phyloP scores from a whole-genome alignment of 2,797 vertebrate species.

The Buceros bicornis region DNA sequence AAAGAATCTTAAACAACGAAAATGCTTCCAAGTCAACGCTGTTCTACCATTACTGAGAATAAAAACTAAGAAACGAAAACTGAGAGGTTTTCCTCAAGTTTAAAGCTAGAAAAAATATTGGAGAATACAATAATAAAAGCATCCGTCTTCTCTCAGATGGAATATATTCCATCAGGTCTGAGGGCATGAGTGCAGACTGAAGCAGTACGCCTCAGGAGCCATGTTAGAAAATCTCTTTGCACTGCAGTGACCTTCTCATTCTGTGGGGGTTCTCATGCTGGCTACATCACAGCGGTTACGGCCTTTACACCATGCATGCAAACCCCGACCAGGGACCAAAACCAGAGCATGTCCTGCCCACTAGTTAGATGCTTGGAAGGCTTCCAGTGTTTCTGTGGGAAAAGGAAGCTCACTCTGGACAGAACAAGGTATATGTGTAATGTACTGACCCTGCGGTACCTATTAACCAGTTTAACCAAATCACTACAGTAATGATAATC shows the following conservation, averaged over 20 bases:
- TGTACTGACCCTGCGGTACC: neutral
- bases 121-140: neutral
- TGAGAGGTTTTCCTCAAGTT: neutral
- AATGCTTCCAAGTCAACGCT: neutral
- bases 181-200: accelerated
- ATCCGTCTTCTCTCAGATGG: neutral
- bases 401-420: neutral
- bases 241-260: neutral
- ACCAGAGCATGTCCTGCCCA: neutral
- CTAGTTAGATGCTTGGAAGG: neutral
- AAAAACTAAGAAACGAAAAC: neutral
- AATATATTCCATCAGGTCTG: neutral
- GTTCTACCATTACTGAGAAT: neutral
- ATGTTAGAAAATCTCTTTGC: neutral
- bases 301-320: neutral
- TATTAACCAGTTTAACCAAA: neutral
- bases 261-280: accelerated
- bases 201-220: neutral
- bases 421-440: accelerated
- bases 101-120: neutral
- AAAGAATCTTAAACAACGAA: neutral
- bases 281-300: neutral
- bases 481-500: neutral
- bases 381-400: neutral
- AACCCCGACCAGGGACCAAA: neutral